Percentiles rank a stretch among this genome's conserved stretches.
These are phyloP conservation scores for Poecilia wingei DNA, from an alignment of 2,797 vertebrate genomes.

Conservation along the genomic window DNA sequence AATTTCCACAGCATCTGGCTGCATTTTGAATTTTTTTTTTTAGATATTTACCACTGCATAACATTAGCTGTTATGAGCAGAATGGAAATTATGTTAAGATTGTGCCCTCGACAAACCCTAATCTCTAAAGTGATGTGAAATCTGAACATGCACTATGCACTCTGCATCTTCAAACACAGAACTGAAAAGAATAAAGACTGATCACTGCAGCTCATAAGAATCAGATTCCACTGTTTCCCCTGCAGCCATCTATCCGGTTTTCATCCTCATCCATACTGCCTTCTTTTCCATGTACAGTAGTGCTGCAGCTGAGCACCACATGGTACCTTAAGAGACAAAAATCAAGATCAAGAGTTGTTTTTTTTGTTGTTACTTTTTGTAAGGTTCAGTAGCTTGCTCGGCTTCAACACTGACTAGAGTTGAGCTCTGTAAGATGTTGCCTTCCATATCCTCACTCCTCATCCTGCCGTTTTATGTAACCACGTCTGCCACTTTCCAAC, in stretches of 20 bases:
- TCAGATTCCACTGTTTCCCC: background rate
- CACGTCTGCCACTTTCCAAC: slow-evolving; percentile 31
- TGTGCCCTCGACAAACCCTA: background rate
- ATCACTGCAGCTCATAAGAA: background rate
- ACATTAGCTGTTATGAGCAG: background rate
- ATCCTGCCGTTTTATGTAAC: slow-evolving; percentile 51
- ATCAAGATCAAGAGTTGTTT: slow-evolving; percentile 28
- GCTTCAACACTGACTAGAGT: slow-evolving; percentile 10
- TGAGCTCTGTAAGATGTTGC: slow-evolving; percentile 29
- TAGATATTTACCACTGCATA: background rate
- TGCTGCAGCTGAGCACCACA: slow-evolving; percentile 30
- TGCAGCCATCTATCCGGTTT: slow-evolving; percentile 24
- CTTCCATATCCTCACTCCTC: slow-evolving; percentile 35
- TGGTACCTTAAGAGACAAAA: slow-evolving; percentile 44
- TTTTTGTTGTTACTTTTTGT: slow-evolving; percentile 22
- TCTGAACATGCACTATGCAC: background rate
- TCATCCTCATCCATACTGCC: slow-evolving; percentile 45
- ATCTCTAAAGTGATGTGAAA: background rate
- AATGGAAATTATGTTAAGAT: background rate
- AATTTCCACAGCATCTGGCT: background rate
- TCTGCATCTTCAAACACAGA: background rate
- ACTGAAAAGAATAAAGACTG: background rate
- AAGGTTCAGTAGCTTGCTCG: slow-evolving; percentile 18
- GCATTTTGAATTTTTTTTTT: background rate
- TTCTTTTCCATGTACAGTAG: slow-evolving; percentile 51